Evolutionary conservation across 2,113 vertebrate genomes (phyloP), one percentile per base, ranked within the genome.

Genomic region (Brachirus orientalis): DNA sequence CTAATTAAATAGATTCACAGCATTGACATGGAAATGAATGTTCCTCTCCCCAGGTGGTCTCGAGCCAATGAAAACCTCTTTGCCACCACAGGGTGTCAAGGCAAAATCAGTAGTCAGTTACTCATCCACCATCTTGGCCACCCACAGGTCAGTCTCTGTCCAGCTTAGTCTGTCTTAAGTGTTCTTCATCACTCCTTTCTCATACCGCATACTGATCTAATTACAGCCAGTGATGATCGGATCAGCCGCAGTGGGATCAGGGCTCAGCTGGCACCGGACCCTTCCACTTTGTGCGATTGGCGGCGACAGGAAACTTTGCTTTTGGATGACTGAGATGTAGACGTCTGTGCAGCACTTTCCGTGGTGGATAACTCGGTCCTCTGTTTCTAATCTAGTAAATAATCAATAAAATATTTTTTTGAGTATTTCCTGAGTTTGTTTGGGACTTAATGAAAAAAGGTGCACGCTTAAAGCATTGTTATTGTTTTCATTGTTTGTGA

Each of bases 261-360:
- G 96, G 62, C 94, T 99, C 59, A 98, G 96, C 58, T 99, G 98
- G 98, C 97, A 98, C 35, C 92, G 95, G 75, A 95, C 93, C 7
- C 94, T 98, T 59, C 96, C 97, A 1, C 90, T 99, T 17, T 99
- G 97, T 55, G 97, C 92, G 48, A 90, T 96, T 0, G 97, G 97
- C 33, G 93, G 95, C 59, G 95, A 99, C 84, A 94, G 95, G 85
- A 98, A 97, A 82, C 93, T 99, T 50, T 94, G 93, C 52, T 99
- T 99, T 72, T 98, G 97, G 97, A 90, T 96, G 90, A 98, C 98
- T 6, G 97, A 98, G 90, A 95, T 97, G 94, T 99, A 93, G 93
- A 81, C 44, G 69, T 28, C 46, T 38, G 48, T 13, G 1, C 46
- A 10, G 58, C 68, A 38, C 64, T 41, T 38, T 52, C 35, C 8